A percentile compares a stretch with the other conserved stretches of the same genome.
Conservation (phyloP, 1,140 invertebrate genomes). For the Drosophila athabasca region DNA sequence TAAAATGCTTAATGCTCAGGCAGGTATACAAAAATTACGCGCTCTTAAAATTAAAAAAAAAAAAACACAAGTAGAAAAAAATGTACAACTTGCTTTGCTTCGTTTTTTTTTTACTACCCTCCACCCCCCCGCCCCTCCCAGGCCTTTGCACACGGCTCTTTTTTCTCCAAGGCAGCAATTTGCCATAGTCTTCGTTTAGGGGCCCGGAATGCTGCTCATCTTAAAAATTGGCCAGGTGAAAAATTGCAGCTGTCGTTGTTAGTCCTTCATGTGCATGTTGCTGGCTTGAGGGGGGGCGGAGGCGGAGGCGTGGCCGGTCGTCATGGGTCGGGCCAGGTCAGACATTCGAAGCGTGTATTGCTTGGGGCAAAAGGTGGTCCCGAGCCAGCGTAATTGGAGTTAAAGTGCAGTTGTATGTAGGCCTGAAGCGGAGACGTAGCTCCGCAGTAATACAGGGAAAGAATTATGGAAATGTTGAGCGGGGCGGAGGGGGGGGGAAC, state of each 20-base stretch:
- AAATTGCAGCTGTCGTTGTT: constrained; percentile 82
- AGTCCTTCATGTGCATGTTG: constrained; percentile 38
- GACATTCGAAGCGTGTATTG: constrained; percentile 44
- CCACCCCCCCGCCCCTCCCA: not conserved
- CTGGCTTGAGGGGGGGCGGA: not conserved
- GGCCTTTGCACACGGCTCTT: not conserved
- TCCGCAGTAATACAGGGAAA: not conserved
- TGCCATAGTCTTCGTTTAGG: constrained; percentile 42
- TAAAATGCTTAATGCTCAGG: constrained; percentile 79
- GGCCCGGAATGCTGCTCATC: constrained; percentile 62
- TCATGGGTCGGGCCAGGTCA: constrained; percentile 21
- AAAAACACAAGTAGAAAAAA: constrained; percentile 28
- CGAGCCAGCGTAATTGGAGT: constrained; percentile 35
- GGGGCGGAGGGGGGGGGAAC: constrained; percentile 2
- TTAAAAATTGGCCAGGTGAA: constrained; percentile 82
- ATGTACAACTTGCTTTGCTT: constrained; percentile 47
- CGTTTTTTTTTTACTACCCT: constrained; percentile 19
- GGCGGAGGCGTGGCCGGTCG: not conserved
- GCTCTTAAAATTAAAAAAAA: constrained; percentile 68
- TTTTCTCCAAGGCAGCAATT: constrained; percentile 47
- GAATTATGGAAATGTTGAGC: constrained; percentile 34
- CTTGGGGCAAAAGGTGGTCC: constrained; percentile 12
- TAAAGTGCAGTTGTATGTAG: constrained; percentile 66
- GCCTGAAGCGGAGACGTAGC: constrained; percentile 31
- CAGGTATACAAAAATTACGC: constrained; percentile 60